Base-by-base conservation (phyloP, 2,888 invertebrate species). In the Aporophyla nigra region DNA sequence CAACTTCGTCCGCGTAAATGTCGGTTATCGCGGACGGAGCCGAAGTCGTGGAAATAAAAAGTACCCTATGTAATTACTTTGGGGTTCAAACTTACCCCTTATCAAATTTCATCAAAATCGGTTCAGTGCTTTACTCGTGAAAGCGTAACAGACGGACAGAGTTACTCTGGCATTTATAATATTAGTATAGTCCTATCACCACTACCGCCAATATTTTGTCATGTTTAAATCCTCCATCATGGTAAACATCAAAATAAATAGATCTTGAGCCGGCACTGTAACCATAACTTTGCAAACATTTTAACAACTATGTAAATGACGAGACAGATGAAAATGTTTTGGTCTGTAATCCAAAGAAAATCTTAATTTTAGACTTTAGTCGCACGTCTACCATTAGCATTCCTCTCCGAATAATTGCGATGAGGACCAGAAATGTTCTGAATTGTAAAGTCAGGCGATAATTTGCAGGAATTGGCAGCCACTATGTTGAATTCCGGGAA, bases 361-460 rank as follows among this genome's bases (percentile, higher is more conserved):
- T 46, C n/a, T 27, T 33, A 56, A 80, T 43, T 80, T 76, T 63
- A 73, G 65, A 58, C 27, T 51, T 56, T 14, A 49, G 61, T 69
- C 27, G 43, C 21, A 62, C 21, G 40, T 51, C 40, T 68, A 49
- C 49, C 46, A 67, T 66, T 65, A 24, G 10, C 33, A 79, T 74
- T 10, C 19, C 6, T 43, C 43, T 72, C 40, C 9, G 14, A 69
- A 78, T 75, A 69, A 79, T 79, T 78, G 33, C 46, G 53, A 63
- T 27, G 27, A 61, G 3, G 40, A 53, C 40, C 56, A 51, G n/a
- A 67, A 82, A 71, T 58, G n/a, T 58, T 43, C 51, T 63, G 43
- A 71, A 78, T 78, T 21, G 27, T 49, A 51, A 70, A 61, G 53
- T 67, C 70, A 62, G 24, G 19, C 19, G 33, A 59, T 63, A 24